Evolutionary conservation across 2,113 vertebrate species (phyloP), one percentile per base, ranked within the genome.

Genomic region (Oreochromis aureus): DNA sequence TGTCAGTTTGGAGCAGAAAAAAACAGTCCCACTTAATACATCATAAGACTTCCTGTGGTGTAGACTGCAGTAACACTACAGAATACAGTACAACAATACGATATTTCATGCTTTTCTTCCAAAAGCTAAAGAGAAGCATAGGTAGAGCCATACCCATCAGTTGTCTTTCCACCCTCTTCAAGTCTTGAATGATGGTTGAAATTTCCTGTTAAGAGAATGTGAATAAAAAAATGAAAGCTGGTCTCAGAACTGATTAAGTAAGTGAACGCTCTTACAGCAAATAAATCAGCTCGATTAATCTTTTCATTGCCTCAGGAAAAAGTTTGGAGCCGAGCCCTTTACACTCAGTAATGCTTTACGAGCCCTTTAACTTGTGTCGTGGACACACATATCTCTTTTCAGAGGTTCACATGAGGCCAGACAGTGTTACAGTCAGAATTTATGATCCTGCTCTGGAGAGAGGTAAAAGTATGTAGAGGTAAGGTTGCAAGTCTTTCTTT

Each of bases 111-210:
- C 27, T 59, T 44, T 32, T 61, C 30, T 44, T 78, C 16, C 55
- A 22, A 85, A 85, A 59, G 32, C 19, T 39, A 1, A 39, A 44
- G 7, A 69, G 13, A 54, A 83, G 7, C 19, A 56, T 71, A 4
- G 22, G 41, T 18, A 63, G 13, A 82, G 76, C 6, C 92, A 89
- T 97, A 99, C 98, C 98, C 92, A 98, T 97, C 36, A 99, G 93
- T 61, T 99, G 98, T 89, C 97, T 97, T 91, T 99, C 98, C 91
- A 99, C 98, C 93, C 97, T 96, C 91, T 97, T 99, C 84, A 99
- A 90, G 89, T 99, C 98, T 91, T 98, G 98, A 91, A 99, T 96
- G 89, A 99, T 98, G 55, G 96, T 98, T 69, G 98, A 97, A 95
- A 99, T 98, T 94, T 99, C 98, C 98, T 99, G 95, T 55, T 87